Percentiles rank a stretch among this genome's conserved stretches.
These are phyloP conservation scores for Vanacampus margaritifer DNA, from an alignment of 2,113 vertebrate genomes.

Conservation along the genomic window DNA sequence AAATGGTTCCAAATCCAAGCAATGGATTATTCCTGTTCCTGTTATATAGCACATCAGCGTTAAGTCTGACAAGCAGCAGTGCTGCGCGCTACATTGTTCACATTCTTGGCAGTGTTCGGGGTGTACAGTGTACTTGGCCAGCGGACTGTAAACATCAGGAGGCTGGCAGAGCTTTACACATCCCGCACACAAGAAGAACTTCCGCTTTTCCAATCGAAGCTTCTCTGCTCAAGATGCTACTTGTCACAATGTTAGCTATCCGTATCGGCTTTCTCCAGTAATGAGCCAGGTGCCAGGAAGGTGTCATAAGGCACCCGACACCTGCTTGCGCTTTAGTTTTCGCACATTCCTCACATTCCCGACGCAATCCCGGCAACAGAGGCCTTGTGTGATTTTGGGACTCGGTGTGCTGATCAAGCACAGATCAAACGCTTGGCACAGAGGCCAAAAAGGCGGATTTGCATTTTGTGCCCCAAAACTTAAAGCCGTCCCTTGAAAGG, in stretches of 20 bases:
- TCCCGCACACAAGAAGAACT: background rate
- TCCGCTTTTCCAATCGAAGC: background rate
- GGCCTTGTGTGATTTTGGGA: background rate
- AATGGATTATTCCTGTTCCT: background rate
- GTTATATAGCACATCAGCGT: background rate
- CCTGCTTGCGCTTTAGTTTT: background rate
- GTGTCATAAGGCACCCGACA: background rate
- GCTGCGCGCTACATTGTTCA: slow-evolving; percentile 3
- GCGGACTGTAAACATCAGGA: background rate
- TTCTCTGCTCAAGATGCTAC: background rate
- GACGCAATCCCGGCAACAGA: too few species aligned
- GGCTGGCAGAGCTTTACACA: background rate
- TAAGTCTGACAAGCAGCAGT: background rate
- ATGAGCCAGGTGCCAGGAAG: slow-evolving; percentile 4
- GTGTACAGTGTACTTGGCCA: background rate
- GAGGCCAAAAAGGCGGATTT: background rate
- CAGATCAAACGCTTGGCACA: background rate
- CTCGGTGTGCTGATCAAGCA: background rate
- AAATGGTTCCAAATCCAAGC: background rate
- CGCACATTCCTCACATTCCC: background rate
- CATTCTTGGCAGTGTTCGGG: background rate
- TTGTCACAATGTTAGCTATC: background rate
- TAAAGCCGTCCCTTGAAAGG: background rate
- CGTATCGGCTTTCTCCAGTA: background rate
- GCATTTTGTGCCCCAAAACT: background rate